Evolutionary conservation across 2,888 invertebrate species (phyloP).

Genomic region (Drosophila diplacantha): DNA sequence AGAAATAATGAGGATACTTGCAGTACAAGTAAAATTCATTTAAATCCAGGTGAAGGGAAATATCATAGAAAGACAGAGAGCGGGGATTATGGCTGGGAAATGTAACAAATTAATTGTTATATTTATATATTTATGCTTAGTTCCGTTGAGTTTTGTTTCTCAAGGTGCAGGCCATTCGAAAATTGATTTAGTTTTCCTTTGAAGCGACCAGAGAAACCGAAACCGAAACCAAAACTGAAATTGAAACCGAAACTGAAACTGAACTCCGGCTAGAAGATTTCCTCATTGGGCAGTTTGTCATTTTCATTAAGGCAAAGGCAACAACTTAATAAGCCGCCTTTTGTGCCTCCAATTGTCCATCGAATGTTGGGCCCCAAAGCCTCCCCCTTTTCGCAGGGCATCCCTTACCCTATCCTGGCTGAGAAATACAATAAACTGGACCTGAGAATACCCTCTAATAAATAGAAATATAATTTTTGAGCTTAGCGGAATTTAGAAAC

Average conservation of each 20-base stretch:
- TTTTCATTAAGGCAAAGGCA: constrained; percentile 31
- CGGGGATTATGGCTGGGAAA: no score
- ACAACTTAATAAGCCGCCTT: constrained; percentile 42
- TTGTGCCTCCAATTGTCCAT: constrained; percentile 12
- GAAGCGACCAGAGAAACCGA: neutral
- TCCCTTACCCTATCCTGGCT: neutral
- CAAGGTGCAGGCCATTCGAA: constrained; percentile 13
- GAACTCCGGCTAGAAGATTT: constrained; percentile 24
- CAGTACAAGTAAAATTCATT: no score
- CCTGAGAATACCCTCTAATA: neutral
- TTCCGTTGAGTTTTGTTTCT: neutral
- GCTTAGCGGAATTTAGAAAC: no score
- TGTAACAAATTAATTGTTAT: no score
- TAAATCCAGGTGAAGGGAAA: neutral
- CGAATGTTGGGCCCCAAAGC: neutral
- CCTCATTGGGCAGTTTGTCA: constrained; percentile 34
- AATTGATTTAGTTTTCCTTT: constrained; percentile 30
- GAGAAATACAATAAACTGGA: no score
- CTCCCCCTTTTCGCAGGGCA: constrained; percentile 15
- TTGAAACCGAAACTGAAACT: constrained; percentile 10
- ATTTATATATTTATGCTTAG: no score
- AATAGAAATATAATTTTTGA: neutral
- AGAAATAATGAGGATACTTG: neutral
- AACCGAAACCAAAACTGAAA: neutral
- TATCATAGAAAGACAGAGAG: no score